Evolutionary conservation across 2,888 invertebrate species (phyloP).

Genomic region (Cheilosia scutellata): DNA sequence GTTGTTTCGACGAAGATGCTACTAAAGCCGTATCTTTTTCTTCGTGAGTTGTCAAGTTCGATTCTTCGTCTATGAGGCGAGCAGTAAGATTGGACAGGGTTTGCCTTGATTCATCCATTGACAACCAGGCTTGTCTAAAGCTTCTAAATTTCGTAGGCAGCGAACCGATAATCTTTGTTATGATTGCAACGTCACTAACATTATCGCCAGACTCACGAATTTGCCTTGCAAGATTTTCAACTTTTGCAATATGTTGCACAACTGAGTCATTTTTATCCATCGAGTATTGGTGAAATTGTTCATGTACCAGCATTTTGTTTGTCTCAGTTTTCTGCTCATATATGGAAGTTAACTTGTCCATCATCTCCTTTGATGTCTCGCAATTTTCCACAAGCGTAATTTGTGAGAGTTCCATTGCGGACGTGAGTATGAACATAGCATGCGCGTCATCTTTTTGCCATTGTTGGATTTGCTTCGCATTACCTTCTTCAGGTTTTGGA

Average conservation of each 20-base stretch:
- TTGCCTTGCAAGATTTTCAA: constrained; percentile 7
- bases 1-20: constrained; percentile 4
- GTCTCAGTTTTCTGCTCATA: constrained; percentile 2
- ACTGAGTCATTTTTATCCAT: constrained; percentile 1
- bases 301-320: background rate
- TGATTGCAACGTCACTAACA: background rate
- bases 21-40: constrained; percentile 16
- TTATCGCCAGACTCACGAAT: constrained; percentile 11
- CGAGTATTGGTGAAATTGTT: background rate
- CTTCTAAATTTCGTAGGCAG: background rate
- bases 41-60: constrained; percentile 2
- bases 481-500: background rate
- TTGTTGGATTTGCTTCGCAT: background rate
- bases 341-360: constrained; percentile 4
- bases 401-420: constrained; percentile 12
- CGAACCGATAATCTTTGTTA: constrained; percentile 2
- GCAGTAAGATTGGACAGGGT: background rate
- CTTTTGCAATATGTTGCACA: constrained; percentile 10
- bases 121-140: constrained; percentile 3
- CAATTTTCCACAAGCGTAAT: constrained; percentile 3
- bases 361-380: constrained; percentile 4
- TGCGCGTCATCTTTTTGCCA: background rate
- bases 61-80: constrained; percentile 13
- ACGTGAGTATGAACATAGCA: constrained; percentile 12
- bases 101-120: constrained; percentile 5